These are phyloP conservation scores for Peromyscus californicus DNA, from an alignment of 2,113 vertebrate genomes.

Conservation along the genomic window DNA sequence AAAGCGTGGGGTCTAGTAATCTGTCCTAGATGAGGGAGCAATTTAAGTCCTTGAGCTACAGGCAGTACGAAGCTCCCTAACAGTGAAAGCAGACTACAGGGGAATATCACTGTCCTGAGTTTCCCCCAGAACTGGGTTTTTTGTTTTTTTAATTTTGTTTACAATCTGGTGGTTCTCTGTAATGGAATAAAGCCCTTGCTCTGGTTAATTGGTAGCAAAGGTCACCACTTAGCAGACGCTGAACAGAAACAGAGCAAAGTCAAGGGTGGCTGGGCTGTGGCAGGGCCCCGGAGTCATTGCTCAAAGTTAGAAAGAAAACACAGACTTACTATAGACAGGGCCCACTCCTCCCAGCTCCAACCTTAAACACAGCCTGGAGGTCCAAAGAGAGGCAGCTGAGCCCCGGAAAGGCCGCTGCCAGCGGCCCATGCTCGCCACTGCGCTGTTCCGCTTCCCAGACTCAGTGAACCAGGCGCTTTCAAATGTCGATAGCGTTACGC, in stretches of 20 bases:
- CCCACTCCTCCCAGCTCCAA: not conserved
- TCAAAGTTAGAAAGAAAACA: constrained; percentile 65
- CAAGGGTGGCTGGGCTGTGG: not conserved
- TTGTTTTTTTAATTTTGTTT: constrained; percentile 45
- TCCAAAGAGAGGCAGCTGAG: not conserved
- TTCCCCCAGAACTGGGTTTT: not conserved
- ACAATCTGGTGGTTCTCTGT: constrained; percentile 41
- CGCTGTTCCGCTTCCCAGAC: not conserved
- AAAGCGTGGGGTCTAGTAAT: not conserved
- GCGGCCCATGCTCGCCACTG: not conserved
- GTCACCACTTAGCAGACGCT: constrained; percentile 66
- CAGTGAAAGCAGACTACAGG: not conserved
- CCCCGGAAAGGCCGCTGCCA: not conserved
- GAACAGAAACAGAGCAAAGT: constrained; percentile 64
- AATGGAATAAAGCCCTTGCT: not conserved
- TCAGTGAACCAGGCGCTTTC: constrained; percentile 46
- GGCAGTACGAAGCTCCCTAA: not conserved
- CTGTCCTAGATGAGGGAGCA: not conserved
- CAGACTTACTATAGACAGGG: not conserved
- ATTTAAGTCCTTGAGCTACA: constrained; percentile 1
- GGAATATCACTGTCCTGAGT: not conserved
- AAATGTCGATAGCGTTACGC: constrained; percentile 21
- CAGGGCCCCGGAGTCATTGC: constrained; percentile 25
- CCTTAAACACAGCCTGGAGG: not conserved
- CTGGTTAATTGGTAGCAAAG: constrained; percentile 71